phyloP scores from a whole-genome alignment of 2,888 invertebrate genomes.

The Aquatica leii region DNA sequence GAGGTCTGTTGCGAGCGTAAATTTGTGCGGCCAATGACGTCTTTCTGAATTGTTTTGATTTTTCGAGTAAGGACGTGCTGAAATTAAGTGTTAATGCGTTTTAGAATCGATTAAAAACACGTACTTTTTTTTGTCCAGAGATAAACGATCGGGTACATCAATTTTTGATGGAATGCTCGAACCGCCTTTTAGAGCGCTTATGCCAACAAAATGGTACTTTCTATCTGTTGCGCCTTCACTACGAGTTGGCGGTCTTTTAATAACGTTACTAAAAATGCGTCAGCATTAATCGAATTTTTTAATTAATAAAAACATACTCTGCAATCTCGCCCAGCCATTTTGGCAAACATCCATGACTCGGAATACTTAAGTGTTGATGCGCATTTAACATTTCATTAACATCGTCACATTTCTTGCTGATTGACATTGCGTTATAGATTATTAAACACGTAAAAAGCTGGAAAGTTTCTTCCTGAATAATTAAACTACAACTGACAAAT shows the following conservation, averaged over 20 bases:
- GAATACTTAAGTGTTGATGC: conserved; percentile 17
- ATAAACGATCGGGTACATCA: not conserved
- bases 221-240: not conserved
- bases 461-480: not conserved
- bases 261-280: conserved; percentile 13
- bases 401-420: conserved; percentile 22
- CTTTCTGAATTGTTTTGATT: conserved; percentile 51
- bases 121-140: conserved; percentile 15
- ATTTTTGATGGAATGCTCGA: conserved; percentile 21
- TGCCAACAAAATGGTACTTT: conserved; percentile 17
- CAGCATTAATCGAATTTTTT: conserved; percentile 15
- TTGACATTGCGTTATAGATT: conserved; percentile 30
- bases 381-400: conserved; percentile 18
- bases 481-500: not conserved
- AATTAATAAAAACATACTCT: conserved; percentile 47
- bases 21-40: conserved; percentile 48
- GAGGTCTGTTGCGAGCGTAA: conserved; percentile 42
- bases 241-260: not conserved
- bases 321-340: conserved; percentile 59
- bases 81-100: too few relatives aligned
- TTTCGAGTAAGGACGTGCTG: conserved; percentile 7
- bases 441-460: conserved; percentile 5
- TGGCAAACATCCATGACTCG: conserved; percentile 46
- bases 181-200: conserved; percentile 16
- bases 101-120: too few relatives aligned